Base-by-base conservation (phyloP, 2,113 vertebrate species). In the Gracilinanus agilis region DNA sequence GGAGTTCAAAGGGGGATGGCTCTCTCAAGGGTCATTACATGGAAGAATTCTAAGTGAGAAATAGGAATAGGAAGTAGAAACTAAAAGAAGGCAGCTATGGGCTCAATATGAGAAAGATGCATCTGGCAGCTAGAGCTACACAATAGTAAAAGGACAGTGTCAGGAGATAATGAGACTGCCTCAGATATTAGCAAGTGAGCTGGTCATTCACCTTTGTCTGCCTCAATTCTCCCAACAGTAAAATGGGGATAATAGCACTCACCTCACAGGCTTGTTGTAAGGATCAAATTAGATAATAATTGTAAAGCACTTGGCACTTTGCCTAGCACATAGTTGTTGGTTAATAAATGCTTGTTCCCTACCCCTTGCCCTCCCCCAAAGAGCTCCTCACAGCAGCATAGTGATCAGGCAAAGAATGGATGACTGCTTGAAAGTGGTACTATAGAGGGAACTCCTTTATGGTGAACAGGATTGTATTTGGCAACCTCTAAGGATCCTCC, bases 51-150 rank as follows among this genome's bases (percentile, higher is more conserved):
- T 34, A 93, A 93, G 90, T 44, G 54, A 94, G 89, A 83, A 92
- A 25, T 53, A 88, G 49, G 24, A 88, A 29, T 24, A 93, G 67
- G 55, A 19, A 61, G 53, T 49, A 92, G 75, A 56, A 95, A 67
- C 54, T 91, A 53, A 13, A 13, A 8, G 49, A 94, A 93, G 94
- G 83, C 25, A 92, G 83, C 92, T 90, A 90, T 94, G 89, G 93
- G 54, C 40, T 93, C 53, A 95, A 49, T 94, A 23, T 95, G 61
- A 96, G 90, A 25, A 95, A 90, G 92, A 92, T 83, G 56, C 91
- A 91, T 53, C 24, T 54, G 91, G 89, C 34, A 95, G 90, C 54
- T 23, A 91, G 44, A 89, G 25, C 23, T n/a, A 11, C 55, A 53
- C 89, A 75, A 93, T 67, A 91, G 12, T 16, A 34, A 67, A 67